Evolutionary conservation across 1,140 invertebrate species (phyloP), one percentile per base, ranked within the genome.

Genomic region (Sarcophaga peregrina): DNA sequence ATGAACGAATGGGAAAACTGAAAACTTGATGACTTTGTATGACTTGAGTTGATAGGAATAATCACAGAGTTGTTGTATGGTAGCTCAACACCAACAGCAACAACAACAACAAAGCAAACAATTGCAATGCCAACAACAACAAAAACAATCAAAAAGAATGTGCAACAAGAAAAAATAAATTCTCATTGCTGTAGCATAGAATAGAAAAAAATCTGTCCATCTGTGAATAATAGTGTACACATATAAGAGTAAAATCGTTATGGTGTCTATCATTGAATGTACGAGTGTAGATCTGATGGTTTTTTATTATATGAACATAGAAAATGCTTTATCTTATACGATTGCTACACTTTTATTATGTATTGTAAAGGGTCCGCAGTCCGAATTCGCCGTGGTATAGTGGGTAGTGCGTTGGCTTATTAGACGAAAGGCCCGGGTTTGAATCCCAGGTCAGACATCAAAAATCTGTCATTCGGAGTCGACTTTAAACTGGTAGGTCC

Each of bases 1-100:
- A 68, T 68, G 62, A 68, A 68, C 62, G 62, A 68, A 25, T 68
- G 62, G 20, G 62, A 68, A 68, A 58, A 58, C 54, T 58, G 54
- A 58, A 58, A 68, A 68, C 62, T 68, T 68, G 62, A 68, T 68
- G 62, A 68, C 62, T 68, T 68, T 68, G 62, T 68, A 68, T 68
- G 62, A 68, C 17, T 68, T 68, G 62, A 68, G 62, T 68, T 17
- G 62, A 68, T 68, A 25, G 17, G 62, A 20, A 17, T 68, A 25
- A 37, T 37, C 25, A 37, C 25, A 37, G 25, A 37, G 25, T 37
- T 37, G 25, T 37, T 37, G 25, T 37, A 4, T 37, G 25, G 25
- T 2, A 37, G 50, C 50, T 13, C 1, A 9, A 52, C 13, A 52
- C 11, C 15, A 7, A 58, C 54, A 58, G 13, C 54, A 58, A 13